Evolutionary conservation across 2,797 vertebrate genomes (phyloP), one percentile per base, ranked within the genome.

Genomic region (Sebastiscus albofasciatus): DNA sequence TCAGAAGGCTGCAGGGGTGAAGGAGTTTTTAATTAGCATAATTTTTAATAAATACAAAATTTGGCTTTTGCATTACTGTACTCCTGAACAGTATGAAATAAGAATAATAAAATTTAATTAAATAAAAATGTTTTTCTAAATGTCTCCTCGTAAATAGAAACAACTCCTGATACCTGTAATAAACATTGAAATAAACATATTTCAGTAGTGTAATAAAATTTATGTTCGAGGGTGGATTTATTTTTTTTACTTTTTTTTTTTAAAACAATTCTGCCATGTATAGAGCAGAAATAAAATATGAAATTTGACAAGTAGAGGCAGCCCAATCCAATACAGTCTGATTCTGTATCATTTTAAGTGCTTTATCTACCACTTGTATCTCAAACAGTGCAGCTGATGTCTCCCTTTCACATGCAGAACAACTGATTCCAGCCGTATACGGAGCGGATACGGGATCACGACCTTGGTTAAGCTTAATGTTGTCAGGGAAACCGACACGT

Each of bases 371-470:
- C 42, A 79, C 67, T 61, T 75, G n/a, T 13, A 61, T 22, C 46
- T 4, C 13, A 67, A 78, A 71, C 24, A 18, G n/a, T 22, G 9
- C 62, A 14, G 52, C 60, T 8, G 3, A 42, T 22, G 68, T 71
- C 76, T 80, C 26, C 3, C 24, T 83, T 87, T 79, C 56, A 81
- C 69, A 91, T 85, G 75, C 81, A 80, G 71, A 81, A 72, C 71
- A 77, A 26, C 71, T 72, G 74, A 82, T 55, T 77, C 49, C 81
- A 49, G 77, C 72, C 70, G 66, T 29, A 60, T 12, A n/a, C 70
- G 14, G 75, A 91, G 90, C 90, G 91, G 94, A 94, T 90, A 90
- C 73, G 87, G 89, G 94, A 91, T 94, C 94, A 93, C 3, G 91
- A 93, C 93, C 93, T 91, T 80, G 71, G 67, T 94, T 93, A 93